Evolutionary conservation across 1,140 invertebrate species (phyloP), one percentile per base, ranked within the genome.

Genomic region (Zaprionus taronus): DNA sequence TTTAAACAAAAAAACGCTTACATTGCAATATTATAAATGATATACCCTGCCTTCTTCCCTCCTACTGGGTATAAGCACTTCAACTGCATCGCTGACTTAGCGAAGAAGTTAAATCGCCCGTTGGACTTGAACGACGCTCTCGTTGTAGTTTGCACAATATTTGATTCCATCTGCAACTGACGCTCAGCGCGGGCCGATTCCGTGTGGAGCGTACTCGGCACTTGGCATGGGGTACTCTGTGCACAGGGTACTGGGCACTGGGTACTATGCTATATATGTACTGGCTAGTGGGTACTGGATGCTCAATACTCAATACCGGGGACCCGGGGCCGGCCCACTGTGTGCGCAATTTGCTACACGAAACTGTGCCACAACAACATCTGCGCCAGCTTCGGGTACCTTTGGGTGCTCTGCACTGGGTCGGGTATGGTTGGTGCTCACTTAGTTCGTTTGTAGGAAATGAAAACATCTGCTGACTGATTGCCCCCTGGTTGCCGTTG

Each of bases 381-480:
- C 47, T 58, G 28, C 31, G 82, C 79, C 20, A 64, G 36, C 31
- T 64, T 41, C 15, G 36, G 60, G 71, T 72, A 66, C 71, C 74
- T 89, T 89, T 74, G 77, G 81, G 58, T 84, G 81, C 17, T 49
- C 20, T 7, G 41, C 41, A 17, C 41, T 47, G 41, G 41, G n/a
- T 47, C 17, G 41, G 41, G 41, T 47, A 47, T 47, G 41, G 47
- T 24, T 11, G 81, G 77, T 84, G 81, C 79, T 77, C 63, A 47
- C 66, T 70, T 67, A 81, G 73, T 74, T 70, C 62, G 70, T 72
- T 73, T 85, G 81, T 91, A 90, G 85, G 85, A 90, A 90, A 90
- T 90, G 86, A 90, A 90, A 90, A 90, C 85, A 90, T 90, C 85
- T 90, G 85, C 85, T 90, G 85, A 89, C 85, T 90, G 85, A 90